phyloP scores from a whole-genome alignment of 2,113 vertebrate genomes.

The Bombycilla garrulus region DNA sequence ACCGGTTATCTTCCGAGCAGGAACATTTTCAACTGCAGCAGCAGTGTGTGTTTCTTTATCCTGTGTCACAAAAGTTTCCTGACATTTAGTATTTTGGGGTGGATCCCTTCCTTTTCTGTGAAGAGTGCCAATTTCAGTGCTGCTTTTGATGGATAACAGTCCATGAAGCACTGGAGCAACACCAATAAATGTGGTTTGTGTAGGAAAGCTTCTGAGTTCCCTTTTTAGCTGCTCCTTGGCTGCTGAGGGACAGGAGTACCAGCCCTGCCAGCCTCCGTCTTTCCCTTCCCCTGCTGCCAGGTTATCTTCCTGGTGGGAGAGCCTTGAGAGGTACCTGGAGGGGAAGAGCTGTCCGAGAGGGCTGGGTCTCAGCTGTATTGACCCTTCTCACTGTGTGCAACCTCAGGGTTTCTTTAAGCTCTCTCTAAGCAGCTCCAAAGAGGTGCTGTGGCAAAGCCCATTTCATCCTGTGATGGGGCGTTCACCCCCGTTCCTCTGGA shows the following conservation, averaged over 20 bases:
- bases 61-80: constrained; percentile 46
- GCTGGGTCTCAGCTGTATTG: neutral
- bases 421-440: neutral
- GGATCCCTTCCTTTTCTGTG: constrained; percentile 37
- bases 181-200: neutral
- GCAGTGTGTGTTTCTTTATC: constrained; percentile 33
- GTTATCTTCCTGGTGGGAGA: neutral
- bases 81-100: constrained; percentile 40
- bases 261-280: neutral
- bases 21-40: neutral
- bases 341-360: neutral
- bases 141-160: constrained; percentile 26
- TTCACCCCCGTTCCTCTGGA: neutral
- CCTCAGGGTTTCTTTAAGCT: neutral
- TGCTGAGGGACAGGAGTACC: neutral
- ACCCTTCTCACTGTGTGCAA: neutral
- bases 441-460: neutral
- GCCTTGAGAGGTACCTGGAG: neutral
- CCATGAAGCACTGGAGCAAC: neutral
- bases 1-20: neutral
- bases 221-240: neutral
- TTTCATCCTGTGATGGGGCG: neutral
- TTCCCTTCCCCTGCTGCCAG: neutral
- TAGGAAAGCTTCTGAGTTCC: neutral
- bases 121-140: constrained; percentile 29